Conservation (phyloP, 2,113 vertebrate species). For the Macrotus californicus region DNA sequence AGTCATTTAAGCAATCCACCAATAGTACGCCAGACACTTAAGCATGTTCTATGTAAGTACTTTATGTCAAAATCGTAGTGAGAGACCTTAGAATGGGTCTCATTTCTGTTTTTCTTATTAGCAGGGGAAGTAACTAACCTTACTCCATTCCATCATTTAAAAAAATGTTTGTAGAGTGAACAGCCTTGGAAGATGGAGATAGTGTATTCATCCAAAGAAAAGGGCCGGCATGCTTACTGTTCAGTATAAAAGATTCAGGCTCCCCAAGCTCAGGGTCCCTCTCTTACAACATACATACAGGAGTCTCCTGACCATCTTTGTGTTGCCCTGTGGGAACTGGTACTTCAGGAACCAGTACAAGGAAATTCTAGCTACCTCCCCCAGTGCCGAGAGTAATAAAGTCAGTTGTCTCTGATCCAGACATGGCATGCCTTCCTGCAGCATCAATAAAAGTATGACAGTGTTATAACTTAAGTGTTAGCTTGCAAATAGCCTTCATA, state of each 20-base stretch:
- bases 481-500: background rate
- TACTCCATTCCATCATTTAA: background rate
- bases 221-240: background rate
- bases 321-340: background rate
- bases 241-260: background rate
- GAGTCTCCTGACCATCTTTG: background rate
- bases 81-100: background rate
- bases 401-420: background rate
- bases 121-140: background rate
- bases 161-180: background rate
- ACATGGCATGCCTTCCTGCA: background rate
- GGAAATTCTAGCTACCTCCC: background rate
- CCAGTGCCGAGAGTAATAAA: background rate
- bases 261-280: background rate
- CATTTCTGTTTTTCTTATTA: background rate
- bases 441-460: background rate
- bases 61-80: background rate
- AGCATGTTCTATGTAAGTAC: background rate
- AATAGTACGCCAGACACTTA: background rate
- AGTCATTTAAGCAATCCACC: background rate
- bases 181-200: background rate
- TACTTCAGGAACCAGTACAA: background rate
- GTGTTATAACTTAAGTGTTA: background rate
- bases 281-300: background rate
- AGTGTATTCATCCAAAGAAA: background rate